These are phyloP conservation scores for Sweltsa coloradensis DNA, from an alignment of 1,140 invertebrate species.

Conservation along the genomic window DNA sequence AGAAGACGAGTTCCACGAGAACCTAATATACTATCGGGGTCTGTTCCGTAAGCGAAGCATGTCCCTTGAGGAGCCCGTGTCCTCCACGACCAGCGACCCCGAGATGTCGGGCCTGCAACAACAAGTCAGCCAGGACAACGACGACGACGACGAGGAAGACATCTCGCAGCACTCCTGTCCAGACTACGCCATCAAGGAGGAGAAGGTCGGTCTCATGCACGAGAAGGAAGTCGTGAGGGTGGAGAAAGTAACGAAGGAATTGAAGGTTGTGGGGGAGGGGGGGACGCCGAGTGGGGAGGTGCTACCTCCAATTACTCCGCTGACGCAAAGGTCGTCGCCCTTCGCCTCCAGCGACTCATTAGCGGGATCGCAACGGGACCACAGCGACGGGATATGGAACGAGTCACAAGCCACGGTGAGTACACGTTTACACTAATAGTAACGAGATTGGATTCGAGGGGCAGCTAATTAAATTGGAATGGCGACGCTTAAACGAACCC, in stretches of 20 bases:
- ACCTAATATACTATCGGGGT: constrained; percentile 56
- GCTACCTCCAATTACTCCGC: neutral
- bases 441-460: too few species aligned
- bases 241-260: neutral
- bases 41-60: constrained; percentile 34
- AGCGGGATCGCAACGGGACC: constrained; percentile 60
- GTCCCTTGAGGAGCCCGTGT: constrained; percentile 21
- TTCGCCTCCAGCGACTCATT: constrained; percentile 71
- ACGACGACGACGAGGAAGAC: constrained; percentile 4
- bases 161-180: neutral
- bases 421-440: too few species aligned
- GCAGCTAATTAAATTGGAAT: too few species aligned
- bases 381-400: constrained; percentile 73
- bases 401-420: constrained; percentile 62
- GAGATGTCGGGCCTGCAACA: constrained; percentile 5
- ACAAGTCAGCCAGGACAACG: constrained; percentile 1
- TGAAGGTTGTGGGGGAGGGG: neutral
- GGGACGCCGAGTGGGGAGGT: neutral
- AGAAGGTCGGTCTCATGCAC: neutral
- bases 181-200: too few species aligned
- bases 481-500: too few species aligned
- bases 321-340: constrained; percentile 37
- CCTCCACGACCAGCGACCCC: constrained; percentile 8
- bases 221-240: neutral
- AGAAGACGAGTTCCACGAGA: constrained; percentile 57